These are phyloP conservation scores for Chloromyia formosa DNA, from an alignment of 2,888 invertebrate genomes.

Conservation along the genomic window DNA sequence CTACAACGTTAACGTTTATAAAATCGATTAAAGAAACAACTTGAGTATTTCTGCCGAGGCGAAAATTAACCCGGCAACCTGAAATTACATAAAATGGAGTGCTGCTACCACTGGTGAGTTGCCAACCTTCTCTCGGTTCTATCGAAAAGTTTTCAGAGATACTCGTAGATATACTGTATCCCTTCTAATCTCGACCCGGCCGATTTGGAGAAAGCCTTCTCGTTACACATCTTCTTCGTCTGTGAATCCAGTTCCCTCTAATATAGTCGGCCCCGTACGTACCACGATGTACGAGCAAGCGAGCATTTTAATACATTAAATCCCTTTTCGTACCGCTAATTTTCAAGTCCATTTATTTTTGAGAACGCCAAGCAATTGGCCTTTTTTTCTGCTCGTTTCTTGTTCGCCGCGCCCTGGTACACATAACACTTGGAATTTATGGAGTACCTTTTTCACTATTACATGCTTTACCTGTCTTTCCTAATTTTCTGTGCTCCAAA, in stretches of 20 bases:
- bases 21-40: constrained; percentile 32
- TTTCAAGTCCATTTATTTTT: constrained; percentile 34
- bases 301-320: background rate
- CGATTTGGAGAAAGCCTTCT: too few species aligned
- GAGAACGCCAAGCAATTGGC: constrained; percentile 28
- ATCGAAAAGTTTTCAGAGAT: too few species aligned
- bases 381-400: background rate
- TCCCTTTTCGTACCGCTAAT: constrained; percentile 34
- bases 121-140: too few species aligned
- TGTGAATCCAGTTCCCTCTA: too few species aligned
- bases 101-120: background rate
- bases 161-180: too few species aligned
- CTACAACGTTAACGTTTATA: background rate
- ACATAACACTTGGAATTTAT: constrained; percentile 23
- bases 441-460: constrained; percentile 29
- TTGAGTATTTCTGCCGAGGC: constrained; percentile 5
- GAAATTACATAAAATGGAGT: background rate
- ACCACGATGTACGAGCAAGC: too few species aligned
- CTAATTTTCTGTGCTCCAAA: constrained; percentile 27
- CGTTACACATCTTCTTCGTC: too few species aligned
- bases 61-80: constrained; percentile 16
- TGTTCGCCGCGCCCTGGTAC: background rate
- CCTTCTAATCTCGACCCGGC: too few species aligned
- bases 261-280: too few species aligned
- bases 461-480: constrained; percentile 31